These are phyloP conservation scores for Acromyrmex echinatior DNA, from an alignment of 1,140 invertebrate species.

Conservation along the genomic window DNA sequence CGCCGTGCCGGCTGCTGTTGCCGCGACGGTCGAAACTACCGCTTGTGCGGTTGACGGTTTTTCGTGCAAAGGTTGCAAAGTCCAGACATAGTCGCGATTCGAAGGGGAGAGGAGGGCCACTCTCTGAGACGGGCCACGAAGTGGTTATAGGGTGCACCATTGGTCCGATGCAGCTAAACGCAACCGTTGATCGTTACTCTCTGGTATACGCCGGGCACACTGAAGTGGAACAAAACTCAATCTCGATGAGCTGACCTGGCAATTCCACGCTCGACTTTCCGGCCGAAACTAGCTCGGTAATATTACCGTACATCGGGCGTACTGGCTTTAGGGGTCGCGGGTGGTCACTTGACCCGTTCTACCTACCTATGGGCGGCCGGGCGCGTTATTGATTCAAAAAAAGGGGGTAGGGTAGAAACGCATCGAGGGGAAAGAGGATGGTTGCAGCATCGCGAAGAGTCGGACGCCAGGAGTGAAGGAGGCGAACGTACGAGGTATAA, in stretches of 20 bases:
- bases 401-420: conserved; percentile 54
- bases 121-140: conserved; percentile 1
- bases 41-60: conserved; percentile 54
- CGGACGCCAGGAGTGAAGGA: not conserved
- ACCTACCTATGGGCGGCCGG: conserved; percentile 53
- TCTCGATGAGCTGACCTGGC: conserved; percentile 81
- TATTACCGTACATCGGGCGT: conserved; percentile 75
- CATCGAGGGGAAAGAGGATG: not conserved
- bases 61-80: conserved; percentile 54
- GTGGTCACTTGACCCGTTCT: conserved; percentile 80
- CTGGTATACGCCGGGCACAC: conserved; percentile 58
- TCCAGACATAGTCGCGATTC: not conserved
- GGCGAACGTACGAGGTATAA: conserved; percentile 43
- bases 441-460: not conserved
- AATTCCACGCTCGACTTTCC: conserved; percentile 74
- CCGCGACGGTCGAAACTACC: conserved; percentile 45
- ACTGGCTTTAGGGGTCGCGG: conserved; percentile 74
- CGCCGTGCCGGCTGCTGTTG: conserved; percentile 57
- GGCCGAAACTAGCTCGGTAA: conserved; percentile 78
- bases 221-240: conserved; percentile 78
- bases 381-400: conserved; percentile 79
- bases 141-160: conserved; percentile 20
- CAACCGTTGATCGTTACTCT: conserved; percentile 49
- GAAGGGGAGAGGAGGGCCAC: conserved; percentile 13
- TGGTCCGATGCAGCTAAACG: conserved; percentile 53